A percentile compares a stretch with the other conserved stretches of the same genome.
phyloP scores from a whole-genome alignment of 37 sponge, comb jelly and placozoan genomes.

The Halichondria panicea region DNA sequence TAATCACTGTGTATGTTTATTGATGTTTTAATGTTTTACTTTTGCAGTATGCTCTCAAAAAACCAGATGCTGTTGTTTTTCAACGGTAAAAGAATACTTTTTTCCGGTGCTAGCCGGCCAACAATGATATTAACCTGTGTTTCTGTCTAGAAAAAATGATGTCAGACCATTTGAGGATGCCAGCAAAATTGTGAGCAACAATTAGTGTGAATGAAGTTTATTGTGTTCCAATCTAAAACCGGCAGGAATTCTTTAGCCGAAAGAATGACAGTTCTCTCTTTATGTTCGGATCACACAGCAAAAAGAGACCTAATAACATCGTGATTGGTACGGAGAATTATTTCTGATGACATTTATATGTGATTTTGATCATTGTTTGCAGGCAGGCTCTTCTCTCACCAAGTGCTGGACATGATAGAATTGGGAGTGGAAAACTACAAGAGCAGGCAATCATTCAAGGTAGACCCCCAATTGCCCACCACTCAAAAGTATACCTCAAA shows the following conservation, averaged over 20 bases:
- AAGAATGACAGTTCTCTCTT: slow-evolving; percentile 90
- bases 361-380: neutral
- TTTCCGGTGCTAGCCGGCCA: too few species aligned
- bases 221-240: neutral
- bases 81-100: slow-evolving; percentile 37
- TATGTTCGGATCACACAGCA: slow-evolving; percentile 89
- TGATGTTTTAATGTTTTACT: neutral
- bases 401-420: slow-evolving; percentile 95
- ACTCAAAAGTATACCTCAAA: too few species aligned
- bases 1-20: neutral
- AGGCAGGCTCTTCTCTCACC: slow-evolving; percentile 84
- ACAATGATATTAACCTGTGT: neutral
- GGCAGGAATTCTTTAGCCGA: slow-evolving; percentile 78
- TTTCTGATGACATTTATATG: neutral
- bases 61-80: slow-evolving; percentile 72
- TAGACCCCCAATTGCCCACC: too few species aligned
- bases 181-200: slow-evolving; percentile 58
- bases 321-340: slow-evolving; percentile 67
- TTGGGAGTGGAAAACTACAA: slow-evolving; percentile 81
- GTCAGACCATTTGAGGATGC: slow-evolving; percentile 82
- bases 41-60: slow-evolving; percentile 69
- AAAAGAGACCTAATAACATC: slow-evolving; percentile 93
- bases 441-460: slow-evolving; percentile 54
- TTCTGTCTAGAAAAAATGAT: slow-evolving; percentile 61
- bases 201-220: neutral